Evolutionary conservation across 2,888 invertebrate genomes (phyloP), one percentile per base, ranked within the genome.

Genomic region (Nemapogon koenigi): DNA sequence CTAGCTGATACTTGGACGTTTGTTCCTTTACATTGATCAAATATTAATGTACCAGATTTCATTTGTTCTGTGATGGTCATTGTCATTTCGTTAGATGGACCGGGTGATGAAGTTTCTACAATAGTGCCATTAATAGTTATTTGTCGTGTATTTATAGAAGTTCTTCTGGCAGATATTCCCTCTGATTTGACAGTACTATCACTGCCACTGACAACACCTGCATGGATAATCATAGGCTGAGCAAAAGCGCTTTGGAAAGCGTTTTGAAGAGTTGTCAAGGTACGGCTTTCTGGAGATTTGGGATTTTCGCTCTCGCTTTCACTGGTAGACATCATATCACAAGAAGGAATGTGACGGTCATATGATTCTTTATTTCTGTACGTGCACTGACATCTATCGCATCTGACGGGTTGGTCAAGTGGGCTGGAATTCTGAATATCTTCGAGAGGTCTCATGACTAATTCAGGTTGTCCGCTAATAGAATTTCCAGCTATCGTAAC

Each of bases 341-440:
- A 93, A 16, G 83, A 84, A 6, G 84, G 81, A 42, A 92, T 70
- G 57, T 93, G 93, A 30, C 91, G 81, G 51, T 90, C 88, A 53
- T 88, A 93, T 38, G 91, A 91, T 42, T 88, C 87, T 45, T 87
- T 86, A 35, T 91, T 91, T 51, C 92, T 81, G 54, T 92, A 93
- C 2, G 91, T 91, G 54, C 94, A 89, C 51, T 91, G 91, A 57
- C 95, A 96, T 45, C 90, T 84, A 49, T 89, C 87, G 63, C 95
- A 96, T 51, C 90, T 89, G 1, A 94, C 93, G 4, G 90, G 89
- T 49, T 87, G 84, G 49, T 89, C 88, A 27, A 81, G 78, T 38
- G 81, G 76, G 30, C 59, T 55, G 1, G 55, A 56, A 17, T 65
- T 55, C 11, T 4, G 13, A 17, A 56, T 59, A 37, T 79, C 78